phyloP scores from a whole-genome alignment of 2,113 vertebrate species.

The Candoia aspera region DNA sequence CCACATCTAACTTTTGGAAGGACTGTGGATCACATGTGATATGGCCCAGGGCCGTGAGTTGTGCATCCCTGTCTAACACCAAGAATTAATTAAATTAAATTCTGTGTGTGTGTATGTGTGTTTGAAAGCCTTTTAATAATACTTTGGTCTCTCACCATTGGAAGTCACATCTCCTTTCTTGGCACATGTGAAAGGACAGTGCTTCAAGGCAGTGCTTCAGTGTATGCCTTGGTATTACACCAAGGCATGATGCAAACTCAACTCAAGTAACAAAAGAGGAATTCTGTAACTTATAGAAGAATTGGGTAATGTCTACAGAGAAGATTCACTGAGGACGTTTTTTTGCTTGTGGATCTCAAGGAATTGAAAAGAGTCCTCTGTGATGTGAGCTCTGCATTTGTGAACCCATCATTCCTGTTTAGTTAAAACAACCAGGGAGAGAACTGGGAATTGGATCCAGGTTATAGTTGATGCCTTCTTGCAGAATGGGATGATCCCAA shows the following conservation, averaged over 20 bases:
- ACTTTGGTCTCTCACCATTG: not conserved
- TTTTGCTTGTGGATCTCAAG: not conserved
- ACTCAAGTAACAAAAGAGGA: not conserved
- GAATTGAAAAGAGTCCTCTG: not conserved
- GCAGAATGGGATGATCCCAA: not conserved
- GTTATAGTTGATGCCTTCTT: not conserved
- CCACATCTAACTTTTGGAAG: not conserved
- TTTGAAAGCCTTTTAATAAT: not conserved
- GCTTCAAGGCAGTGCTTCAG: not conserved
- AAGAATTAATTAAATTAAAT: not conserved
- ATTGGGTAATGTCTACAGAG: not conserved
- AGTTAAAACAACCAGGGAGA: not conserved
- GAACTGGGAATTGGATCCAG: not conserved
- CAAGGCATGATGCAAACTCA: not conserved
- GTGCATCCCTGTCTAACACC: not conserved
- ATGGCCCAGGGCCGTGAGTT: not conserved
- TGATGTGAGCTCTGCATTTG: not conserved
- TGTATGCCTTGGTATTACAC: not conserved
- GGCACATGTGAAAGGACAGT: not conserved
- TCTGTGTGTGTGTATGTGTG: not conserved
- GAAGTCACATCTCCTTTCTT: not conserved
- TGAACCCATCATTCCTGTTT: not conserved
- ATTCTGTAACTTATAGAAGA: not conserved
- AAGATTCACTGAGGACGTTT: not conserved
- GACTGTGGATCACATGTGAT: not conserved